Conservation (phyloP, 2,113 vertebrate species). For the Spermophilus dauricus region DNA sequence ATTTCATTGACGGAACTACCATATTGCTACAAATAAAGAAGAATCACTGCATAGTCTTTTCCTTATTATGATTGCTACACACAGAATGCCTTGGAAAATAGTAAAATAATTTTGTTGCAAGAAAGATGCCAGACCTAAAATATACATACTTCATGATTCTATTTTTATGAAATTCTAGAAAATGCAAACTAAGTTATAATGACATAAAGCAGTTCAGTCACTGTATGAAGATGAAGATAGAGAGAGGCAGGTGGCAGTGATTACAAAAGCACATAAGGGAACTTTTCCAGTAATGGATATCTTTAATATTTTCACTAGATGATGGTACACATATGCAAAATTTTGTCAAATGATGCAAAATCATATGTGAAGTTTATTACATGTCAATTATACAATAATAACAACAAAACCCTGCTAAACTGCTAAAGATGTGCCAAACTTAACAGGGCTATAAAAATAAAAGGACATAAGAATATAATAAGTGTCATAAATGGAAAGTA, state of each 20-base stretch:
- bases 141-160: background rate
- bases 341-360: background rate
- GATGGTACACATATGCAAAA: background rate
- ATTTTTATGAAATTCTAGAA: constrained; percentile 20
- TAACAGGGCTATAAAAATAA: background rate
- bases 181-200: background rate
- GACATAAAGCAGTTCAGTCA: background rate
- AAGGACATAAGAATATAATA: background rate
- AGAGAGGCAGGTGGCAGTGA: background rate
- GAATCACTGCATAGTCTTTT: background rate
- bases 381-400: background rate
- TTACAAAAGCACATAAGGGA: background rate
- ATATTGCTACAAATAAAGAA: background rate
- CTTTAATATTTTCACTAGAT: background rate
- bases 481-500: background rate
- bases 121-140: background rate
- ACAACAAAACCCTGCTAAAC: background rate
- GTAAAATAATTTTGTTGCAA: background rate
- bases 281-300: background rate
- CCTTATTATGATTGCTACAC: background rate
- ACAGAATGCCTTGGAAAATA: background rate
- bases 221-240: background rate
- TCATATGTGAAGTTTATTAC: background rate
- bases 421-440: background rate
- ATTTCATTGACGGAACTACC: background rate